Percentiles rank a stretch among this genome's conserved stretches.
Evolutionary conservation across 2,113 vertebrate species (phyloP).

Genomic region (Camelus dromedarius): DNA sequence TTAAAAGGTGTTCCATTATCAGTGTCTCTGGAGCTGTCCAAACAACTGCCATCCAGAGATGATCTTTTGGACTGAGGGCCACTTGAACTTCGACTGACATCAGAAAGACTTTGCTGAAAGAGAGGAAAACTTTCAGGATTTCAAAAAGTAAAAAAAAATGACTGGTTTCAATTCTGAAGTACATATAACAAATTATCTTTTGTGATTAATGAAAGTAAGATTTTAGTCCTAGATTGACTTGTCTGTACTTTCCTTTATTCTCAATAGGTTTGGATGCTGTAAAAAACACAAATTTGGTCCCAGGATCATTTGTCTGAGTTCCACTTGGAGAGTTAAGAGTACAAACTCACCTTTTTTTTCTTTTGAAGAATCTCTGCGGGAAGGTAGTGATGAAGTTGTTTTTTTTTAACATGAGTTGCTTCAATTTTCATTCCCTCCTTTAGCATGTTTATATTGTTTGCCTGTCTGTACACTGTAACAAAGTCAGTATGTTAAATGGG

Average conservation of each 20-base stretch:
- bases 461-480: constrained; percentile 96
- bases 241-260: not conserved
- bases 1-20: constrained; percentile 90
- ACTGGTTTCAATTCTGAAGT: constrained; percentile 43
- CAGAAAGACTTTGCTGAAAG: constrained; percentile 91
- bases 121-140: constrained; percentile 56
- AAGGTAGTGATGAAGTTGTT: constrained; percentile 96
- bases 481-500: constrained; percentile 56
- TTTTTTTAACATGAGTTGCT: constrained; percentile 96
- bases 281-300: constrained; percentile 18
- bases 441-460: constrained; percentile 96
- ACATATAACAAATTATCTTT: constrained; percentile 7
- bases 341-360: constrained; percentile 93
- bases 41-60: constrained; percentile 91
- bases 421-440: constrained; percentile 99
- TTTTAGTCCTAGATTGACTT: not conserved
- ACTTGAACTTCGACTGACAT: constrained; percentile 89
- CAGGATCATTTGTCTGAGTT: not conserved
- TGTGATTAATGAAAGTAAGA: not conserved
- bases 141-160: constrained; percentile 59
- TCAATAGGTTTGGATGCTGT: not conserved
- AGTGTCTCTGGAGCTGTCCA: constrained; percentile 92
- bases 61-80: constrained; percentile 90
- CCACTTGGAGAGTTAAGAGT: not conserved
- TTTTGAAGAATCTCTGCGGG: constrained; percentile 95